Conservation (phyloP, 1,140 invertebrate species). For the Drosophila tani region DNA sequence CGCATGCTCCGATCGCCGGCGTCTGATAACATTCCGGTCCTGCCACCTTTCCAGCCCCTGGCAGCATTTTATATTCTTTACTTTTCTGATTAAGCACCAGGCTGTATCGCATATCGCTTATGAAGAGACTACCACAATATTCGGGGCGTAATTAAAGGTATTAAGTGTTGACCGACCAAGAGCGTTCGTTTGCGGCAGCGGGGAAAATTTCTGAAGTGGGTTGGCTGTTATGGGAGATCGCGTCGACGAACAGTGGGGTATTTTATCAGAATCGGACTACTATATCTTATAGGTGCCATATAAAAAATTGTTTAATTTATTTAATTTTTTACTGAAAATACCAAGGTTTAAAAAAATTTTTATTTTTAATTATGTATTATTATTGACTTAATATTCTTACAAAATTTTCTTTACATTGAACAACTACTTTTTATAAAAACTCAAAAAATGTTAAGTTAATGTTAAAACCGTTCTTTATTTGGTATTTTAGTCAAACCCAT, state of each 20-base stretch:
- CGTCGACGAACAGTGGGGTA: not conserved
- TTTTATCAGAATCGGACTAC: too few relatives aligned
- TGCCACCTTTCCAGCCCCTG: conserved; percentile 14
- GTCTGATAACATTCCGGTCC: conserved; percentile 71
- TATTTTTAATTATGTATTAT: too few relatives aligned
- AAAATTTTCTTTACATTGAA: too few relatives aligned
- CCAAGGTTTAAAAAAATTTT: too few relatives aligned
- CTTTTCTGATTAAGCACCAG: conserved; percentile 70
- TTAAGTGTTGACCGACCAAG: conserved; percentile 56
- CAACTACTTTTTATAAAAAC: too few relatives aligned
- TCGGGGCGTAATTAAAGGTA: conserved; percentile 81
- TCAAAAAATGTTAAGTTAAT: too few relatives aligned
- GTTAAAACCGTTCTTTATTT: too few relatives aligned
- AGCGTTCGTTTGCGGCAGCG: not conserved
- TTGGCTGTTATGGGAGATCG: conserved; percentile 27
- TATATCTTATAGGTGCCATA: too few relatives aligned
- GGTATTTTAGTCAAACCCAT: too few relatives aligned
- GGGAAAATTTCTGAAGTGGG: conserved; percentile 43
- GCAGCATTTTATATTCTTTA: conserved; percentile 64
- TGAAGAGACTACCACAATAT: conserved; percentile 53
- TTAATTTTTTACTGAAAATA: too few relatives aligned
- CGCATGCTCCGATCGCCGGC: conserved; percentile 54
- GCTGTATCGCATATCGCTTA: conserved; percentile 58
- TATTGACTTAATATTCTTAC: too few relatives aligned
- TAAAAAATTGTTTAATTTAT: too few relatives aligned